Percentiles rank a stretch among this genome's conserved stretches.
Conservation (phyloP, 2,888 invertebrate species). For the Apamea sordens region DNA sequence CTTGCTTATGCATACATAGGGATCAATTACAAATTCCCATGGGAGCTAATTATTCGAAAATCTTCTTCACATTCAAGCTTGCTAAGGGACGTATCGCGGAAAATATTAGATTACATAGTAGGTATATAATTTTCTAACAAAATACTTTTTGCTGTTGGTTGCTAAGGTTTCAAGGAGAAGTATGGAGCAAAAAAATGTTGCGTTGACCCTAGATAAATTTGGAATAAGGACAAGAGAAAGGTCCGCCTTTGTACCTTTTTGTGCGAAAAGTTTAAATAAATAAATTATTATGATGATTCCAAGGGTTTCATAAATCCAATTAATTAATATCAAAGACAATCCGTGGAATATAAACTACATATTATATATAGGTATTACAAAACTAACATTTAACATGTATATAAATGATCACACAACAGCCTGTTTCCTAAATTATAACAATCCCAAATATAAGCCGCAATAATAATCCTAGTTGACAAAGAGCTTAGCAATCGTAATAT, state of each 20-base stretch:
- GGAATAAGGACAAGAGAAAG: too few species aligned
- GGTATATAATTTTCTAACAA: neutral
- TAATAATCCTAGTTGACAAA: neutral
- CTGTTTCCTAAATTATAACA: neutral
- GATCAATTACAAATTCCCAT: constrained; percentile 19
- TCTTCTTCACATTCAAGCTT: constrained; percentile 9
- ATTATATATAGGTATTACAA: neutral
- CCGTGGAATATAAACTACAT: neutral
- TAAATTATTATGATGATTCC: too few species aligned
- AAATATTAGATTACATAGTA: constrained; percentile 1
- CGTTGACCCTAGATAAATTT: neutral
- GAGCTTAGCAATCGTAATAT: neutral
- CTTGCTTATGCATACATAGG: too few species aligned
- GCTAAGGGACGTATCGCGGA: neutral
- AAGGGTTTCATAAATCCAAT: neutral
- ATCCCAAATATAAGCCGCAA: neutral
- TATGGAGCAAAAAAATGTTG: neutral
- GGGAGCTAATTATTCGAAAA: constrained; percentile 23
- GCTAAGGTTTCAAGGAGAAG: neutral
- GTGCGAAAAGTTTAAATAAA: too few species aligned
- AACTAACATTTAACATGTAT: neutral
- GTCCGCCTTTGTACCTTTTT: too few species aligned
- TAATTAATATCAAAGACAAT: neutral
- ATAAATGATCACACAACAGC: fast-evolving
- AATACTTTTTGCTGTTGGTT: neutral